These are phyloP conservation scores for Coreoperca whiteheadi DNA, from an alignment of 2,113 vertebrate species.

Conservation along the genomic window DNA sequence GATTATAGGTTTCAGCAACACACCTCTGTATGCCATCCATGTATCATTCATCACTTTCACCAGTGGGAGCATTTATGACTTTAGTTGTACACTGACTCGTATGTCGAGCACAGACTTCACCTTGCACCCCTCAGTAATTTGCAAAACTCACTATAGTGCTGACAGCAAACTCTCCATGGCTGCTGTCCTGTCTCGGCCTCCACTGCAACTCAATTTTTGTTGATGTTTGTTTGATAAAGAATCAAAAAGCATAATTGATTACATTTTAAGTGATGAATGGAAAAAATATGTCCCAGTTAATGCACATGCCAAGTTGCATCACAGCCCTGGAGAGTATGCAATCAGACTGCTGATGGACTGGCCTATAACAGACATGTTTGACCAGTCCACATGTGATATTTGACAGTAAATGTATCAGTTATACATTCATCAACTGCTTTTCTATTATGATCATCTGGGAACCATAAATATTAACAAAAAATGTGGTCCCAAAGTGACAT, in stretches of 20 bases:
- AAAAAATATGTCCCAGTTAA: too few species aligned
- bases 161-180: not conserved
- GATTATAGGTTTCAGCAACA: constrained; percentile 33
- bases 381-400: not conserved
- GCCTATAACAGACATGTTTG: not conserved
- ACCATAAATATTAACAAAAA: too few species aligned
- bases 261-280: not conserved
- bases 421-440: not conserved
- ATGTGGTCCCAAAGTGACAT: too few species aligned
- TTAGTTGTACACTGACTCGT: not conserved
- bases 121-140: constrained; percentile 12
- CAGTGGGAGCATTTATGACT: constrained; percentile 22
- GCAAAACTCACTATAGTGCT: constrained; percentile 14
- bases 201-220: not conserved
- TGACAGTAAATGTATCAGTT: not conserved
- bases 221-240: not conserved
- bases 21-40: constrained; percentile 12
- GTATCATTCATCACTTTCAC: constrained; percentile 20
- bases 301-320: not conserved
- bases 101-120: constrained; percentile 23
- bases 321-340: not conserved
- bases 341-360: not conserved
- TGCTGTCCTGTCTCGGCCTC: not conserved
- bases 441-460: not conserved
- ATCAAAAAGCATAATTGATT: not conserved